Conservation (phyloP, 2,113 vertebrate species). For the Oryzias celebensis region DNA sequence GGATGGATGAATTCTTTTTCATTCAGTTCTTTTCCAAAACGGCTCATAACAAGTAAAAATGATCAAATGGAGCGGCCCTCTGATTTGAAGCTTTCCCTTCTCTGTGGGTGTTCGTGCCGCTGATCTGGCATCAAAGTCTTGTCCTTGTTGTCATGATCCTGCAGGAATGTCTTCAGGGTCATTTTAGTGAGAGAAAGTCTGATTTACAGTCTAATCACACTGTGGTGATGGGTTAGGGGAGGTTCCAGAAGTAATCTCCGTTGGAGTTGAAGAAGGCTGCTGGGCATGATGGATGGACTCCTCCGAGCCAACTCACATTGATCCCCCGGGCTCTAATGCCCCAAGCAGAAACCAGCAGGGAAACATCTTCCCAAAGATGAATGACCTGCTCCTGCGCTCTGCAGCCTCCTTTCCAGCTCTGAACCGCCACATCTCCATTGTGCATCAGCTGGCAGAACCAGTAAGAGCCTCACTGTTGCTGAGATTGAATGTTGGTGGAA, state of each 20-base stretch:
- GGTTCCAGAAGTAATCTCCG: conserved; percentile 64
- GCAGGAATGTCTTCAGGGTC: conserved; percentile 11
- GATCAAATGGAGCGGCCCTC: too few species aligned
- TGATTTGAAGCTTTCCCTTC: too few species aligned
- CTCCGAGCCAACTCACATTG: conserved; percentile 31
- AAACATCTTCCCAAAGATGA: conserved; percentile 59
- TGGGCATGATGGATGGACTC: conserved; percentile 66
- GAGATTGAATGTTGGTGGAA: conserved; percentile 67
- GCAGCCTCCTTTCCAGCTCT: conserved; percentile 52
- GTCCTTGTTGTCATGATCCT: too few species aligned
- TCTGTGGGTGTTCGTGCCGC: too few species aligned
- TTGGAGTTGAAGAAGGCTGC: conserved; percentile 28
- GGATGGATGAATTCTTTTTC: too few species aligned
- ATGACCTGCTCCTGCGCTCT: conserved; percentile 42
- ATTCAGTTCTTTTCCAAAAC: too few species aligned
- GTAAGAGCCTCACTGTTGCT: conserved; percentile 69
- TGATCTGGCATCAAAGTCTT: too few species aligned
- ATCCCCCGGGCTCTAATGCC: conserved; percentile 67
- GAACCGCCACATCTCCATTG: conserved; percentile 66
- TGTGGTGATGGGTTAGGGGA: conserved; percentile 35
- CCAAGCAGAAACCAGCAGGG: conserved; percentile 51
- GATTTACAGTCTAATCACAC: conserved; percentile 54
- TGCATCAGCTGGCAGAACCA: conserved; percentile 62
- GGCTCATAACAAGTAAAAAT: too few species aligned
- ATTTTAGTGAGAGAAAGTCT: conserved; percentile 16